Percentiles rank a stretch among this genome's conserved stretches.
Conservation (phyloP, 1,140 invertebrate species). For the Euwallacea fornicatus region DNA sequence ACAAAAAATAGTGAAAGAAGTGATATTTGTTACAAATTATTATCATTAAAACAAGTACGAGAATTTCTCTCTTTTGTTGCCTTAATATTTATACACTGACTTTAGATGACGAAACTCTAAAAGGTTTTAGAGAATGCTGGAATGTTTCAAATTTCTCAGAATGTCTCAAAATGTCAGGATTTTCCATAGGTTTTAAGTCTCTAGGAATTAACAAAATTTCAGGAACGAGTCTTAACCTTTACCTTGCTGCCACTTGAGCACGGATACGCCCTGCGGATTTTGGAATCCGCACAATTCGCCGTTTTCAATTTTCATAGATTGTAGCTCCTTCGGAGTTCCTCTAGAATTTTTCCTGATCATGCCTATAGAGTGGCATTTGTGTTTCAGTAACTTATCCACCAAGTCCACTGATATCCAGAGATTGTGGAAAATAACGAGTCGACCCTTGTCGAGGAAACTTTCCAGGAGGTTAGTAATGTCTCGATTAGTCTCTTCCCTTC, state of each 20-base stretch:
- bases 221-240: too few relatives aligned
- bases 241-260: slow-evolving; percentile 23
- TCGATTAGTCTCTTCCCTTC: background rate
- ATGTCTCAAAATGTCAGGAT: too few relatives aligned
- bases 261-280: slow-evolving; percentile 18
- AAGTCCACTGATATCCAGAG: slow-evolving; percentile 20
- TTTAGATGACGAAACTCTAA: too few relatives aligned
- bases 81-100: too few relatives aligned
- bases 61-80: too few relatives aligned
- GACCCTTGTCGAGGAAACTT: slow-evolving; percentile 15
- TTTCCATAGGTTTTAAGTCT: too few relatives aligned
- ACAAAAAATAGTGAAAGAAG: too few relatives aligned
- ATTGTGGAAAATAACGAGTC: slow-evolving; percentile 28
- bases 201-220: too few relatives aligned
- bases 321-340: slow-evolving; percentile 17
- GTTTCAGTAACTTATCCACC: slow-evolving; percentile 13
- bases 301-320: slow-evolving; percentile 11
- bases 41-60: too few relatives aligned
- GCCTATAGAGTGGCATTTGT: slow-evolving; percentile 23
- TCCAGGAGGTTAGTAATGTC: slow-evolving; percentile 15
- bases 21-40: too few relatives aligned
- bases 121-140: too few relatives aligned
- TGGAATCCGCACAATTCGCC: slow-evolving; percentile 17
- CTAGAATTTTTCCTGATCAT: slow-evolving; percentile 23
- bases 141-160: too few relatives aligned